phyloP scores from a whole-genome alignment of 2,888 invertebrate species.

The Monoplex corrugatus region DNA sequence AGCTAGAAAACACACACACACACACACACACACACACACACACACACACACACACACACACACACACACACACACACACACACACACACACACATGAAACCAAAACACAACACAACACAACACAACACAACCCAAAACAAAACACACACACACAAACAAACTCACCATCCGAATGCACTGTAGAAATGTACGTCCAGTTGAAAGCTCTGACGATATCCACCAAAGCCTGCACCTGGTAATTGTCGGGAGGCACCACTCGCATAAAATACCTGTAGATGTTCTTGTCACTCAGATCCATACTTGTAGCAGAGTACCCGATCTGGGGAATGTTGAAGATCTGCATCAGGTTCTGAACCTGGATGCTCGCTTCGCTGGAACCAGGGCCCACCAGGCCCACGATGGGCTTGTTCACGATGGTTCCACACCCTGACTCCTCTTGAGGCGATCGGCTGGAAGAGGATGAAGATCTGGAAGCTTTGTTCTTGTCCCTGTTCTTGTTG shows the following conservation, averaged over 20 bases:
- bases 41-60: not conserved
- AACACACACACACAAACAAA: not conserved
- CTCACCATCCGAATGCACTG: slow-evolving; percentile 89
- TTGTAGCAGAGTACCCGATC: slow-evolving; percentile 90
- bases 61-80: not conserved
- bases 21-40: no score
- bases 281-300: slow-evolving; percentile 89
- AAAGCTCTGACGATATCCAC: slow-evolving; percentile 83
- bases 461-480: no score
- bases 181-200: slow-evolving; percentile 91
- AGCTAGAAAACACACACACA: not conserved
- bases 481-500: not conserved
- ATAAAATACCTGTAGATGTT: slow-evolving; percentile 89
- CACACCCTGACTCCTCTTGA: slow-evolving; percentile 48
- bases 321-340: slow-evolving; percentile 87
- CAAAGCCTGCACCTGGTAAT: slow-evolving; percentile 89
- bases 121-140: not conserved
- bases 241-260: slow-evolving; percentile 90
- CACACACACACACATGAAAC: not conserved
- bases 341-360: slow-evolving; percentile 88
- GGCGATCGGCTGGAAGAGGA: not conserved
- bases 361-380: slow-evolving; percentile 88
- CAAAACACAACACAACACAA: not conserved
- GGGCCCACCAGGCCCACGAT: slow-evolving; percentile 89
- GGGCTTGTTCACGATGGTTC: slow-evolving; percentile 65